A percentile compares a stretch with the other conserved stretches of the same genome.
Conservation (phyloP, 2,113 vertebrate genomes). For the Scytalopus superciliaris region DNA sequence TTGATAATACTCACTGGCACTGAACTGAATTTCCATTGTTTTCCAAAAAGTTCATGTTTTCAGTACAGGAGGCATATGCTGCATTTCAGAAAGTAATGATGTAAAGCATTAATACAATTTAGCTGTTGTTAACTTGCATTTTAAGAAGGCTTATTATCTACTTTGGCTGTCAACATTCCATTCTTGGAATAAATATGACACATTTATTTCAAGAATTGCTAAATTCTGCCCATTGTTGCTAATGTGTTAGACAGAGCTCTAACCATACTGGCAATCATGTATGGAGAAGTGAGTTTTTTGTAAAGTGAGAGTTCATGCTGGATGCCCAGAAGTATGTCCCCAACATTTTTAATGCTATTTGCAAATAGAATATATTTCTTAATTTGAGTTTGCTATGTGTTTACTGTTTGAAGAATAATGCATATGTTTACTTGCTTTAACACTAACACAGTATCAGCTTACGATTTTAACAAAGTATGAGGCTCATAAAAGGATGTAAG, state of each 20-base stretch:
- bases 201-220: not conserved
- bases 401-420: not conserved
- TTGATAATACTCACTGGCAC: not conserved
- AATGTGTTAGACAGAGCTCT: not conserved
- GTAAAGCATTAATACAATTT: not conserved
- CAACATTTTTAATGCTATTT: not conserved
- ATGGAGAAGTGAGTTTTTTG: not conserved
- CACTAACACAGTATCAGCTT: not conserved
- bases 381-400: accelerated
- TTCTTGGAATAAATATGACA: not conserved
- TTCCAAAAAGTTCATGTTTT: not conserved
- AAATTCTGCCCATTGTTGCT: not conserved
- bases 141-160: not conserved
- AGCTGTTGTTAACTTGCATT: not conserved
- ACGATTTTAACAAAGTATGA: not conserved
- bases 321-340: not conserved
- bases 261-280: accelerated
- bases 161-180: not conserved
- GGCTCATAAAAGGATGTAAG: not conserved
- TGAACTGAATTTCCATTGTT: not conserved
- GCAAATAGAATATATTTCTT: not conserved
- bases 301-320: not conserved
- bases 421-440: not conserved
- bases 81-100: not conserved
- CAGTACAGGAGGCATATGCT: not conserved